Conservation (phyloP, 2,888 invertebrate species). For the Shargacucullia verbasci region DNA sequence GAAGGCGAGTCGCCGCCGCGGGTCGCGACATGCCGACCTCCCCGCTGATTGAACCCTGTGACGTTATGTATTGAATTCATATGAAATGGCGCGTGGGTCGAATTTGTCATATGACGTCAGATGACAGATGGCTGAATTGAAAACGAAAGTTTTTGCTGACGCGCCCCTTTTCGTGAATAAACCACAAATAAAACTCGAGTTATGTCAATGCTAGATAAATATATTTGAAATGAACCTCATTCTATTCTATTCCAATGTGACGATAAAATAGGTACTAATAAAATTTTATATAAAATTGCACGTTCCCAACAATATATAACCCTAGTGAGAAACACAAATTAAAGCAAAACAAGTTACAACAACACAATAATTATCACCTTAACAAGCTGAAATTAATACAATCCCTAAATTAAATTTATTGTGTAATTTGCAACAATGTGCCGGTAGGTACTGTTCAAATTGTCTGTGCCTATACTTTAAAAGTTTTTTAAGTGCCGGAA, state of each 20-base stretch:
- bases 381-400: constrained; percentile 61
- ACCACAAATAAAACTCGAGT: too few relatives aligned
- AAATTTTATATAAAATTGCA: neutral
- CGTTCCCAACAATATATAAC: neutral
- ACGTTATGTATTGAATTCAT: constrained; percentile 49
- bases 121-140: too few relatives aligned
- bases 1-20: constrained; percentile 61
- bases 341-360: constrained; percentile 44
- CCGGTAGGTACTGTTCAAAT: constrained; percentile 75
- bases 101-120: constrained; percentile 9
- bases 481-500: constrained; percentile 88
- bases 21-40: constrained; percentile 29
- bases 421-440: constrained; percentile 74
- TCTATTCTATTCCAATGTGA: too few relatives aligned
- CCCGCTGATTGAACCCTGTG: constrained; percentile 44
- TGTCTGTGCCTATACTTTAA: constrained; percentile 83
- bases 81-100: constrained; percentile 4
- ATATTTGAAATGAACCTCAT: too few relatives aligned
- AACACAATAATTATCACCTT: constrained; percentile 51
- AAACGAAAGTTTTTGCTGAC: constrained; percentile 17
- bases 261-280: too few relatives aligned
- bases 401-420: constrained; percentile 64
- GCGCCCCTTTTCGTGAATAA: constrained; percentile 7
- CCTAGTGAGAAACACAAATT: constrained; percentile 25
- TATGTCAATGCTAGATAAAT: too few relatives aligned